Conservation (phyloP, 2,888 invertebrate genomes). For the Muscina levida region DNA sequence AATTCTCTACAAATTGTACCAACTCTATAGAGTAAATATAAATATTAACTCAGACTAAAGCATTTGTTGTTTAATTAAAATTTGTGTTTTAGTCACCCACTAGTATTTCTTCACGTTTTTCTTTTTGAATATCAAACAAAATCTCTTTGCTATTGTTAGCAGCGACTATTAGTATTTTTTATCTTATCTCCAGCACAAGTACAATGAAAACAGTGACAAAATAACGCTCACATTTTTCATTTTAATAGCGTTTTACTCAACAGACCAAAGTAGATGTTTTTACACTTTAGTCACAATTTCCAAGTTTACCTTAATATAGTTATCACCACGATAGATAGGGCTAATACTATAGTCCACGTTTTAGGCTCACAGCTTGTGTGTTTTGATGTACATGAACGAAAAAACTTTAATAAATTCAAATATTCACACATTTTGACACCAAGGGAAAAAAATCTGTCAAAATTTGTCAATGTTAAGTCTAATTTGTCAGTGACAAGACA, state of each 20-base stretch:
- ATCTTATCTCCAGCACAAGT: background rate
- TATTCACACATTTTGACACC: no score
- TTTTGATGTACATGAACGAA: no score
- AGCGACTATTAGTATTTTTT: background rate
- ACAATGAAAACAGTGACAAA: slow-evolving; percentile 29
- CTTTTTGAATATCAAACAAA: background rate
- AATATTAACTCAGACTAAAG: background rate
- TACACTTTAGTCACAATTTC: slow-evolving; percentile 11
- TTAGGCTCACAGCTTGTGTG: no score
- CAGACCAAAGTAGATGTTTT: background rate
- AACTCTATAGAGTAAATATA: background rate
- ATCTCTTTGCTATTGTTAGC: background rate
- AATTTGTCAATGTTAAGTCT: no score
- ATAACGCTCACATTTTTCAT: slow-evolving; percentile 18
- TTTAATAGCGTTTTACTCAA: slow-evolving; percentile 1
- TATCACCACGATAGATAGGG: background rate
- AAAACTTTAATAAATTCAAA: no score
- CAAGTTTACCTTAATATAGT: background rate
- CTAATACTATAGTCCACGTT: background rate
- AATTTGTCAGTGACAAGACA: no score
- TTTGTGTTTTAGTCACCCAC: background rate
- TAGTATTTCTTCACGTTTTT: no score
- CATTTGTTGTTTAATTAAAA: background rate
- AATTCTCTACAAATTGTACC: background rate
- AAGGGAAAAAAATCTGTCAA: no score